Conservation (phyloP, 2,113 vertebrate species). For the Colinus virginianus region DNA sequence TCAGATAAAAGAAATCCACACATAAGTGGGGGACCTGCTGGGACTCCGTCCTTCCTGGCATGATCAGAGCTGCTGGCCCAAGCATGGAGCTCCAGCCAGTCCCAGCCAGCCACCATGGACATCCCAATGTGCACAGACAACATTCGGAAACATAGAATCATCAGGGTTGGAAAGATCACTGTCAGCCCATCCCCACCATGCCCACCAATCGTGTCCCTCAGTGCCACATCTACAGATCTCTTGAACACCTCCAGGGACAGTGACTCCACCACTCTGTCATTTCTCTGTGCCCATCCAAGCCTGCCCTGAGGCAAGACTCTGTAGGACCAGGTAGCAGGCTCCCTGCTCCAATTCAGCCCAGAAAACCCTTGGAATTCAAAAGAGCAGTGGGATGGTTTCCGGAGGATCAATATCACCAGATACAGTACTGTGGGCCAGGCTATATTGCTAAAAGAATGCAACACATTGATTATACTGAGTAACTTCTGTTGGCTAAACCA, state of each 20-base stretch:
- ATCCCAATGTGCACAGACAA: neutral
- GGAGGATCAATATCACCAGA: neutral
- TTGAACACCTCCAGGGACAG: too few relatives aligned
- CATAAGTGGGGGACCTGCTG: neutral
- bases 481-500: neutral
- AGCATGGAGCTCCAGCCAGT: neutral
- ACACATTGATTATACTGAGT: rapidly evolving
- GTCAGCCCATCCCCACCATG: too few relatives aligned
- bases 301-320: neutral
- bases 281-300: neutral
- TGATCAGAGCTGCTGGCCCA: neutral
- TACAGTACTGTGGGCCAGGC: neutral
- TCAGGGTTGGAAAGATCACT: too few relatives aligned
- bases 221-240: too few relatives aligned
- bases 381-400: neutral
- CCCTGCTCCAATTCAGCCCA: neutral
- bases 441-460: neutral
- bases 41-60: neutral
- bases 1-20: neutral
- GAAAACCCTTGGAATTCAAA: neutral
- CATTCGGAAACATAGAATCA: neutral
- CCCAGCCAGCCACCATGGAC: neutral
- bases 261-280: too few relatives aligned
- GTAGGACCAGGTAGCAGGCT: neutral
- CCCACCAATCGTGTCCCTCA: too few relatives aligned